phyloP scores from a whole-genome alignment of 1,140 invertebrate genomes.

The Diabrotica undecimpunctata region DNA sequence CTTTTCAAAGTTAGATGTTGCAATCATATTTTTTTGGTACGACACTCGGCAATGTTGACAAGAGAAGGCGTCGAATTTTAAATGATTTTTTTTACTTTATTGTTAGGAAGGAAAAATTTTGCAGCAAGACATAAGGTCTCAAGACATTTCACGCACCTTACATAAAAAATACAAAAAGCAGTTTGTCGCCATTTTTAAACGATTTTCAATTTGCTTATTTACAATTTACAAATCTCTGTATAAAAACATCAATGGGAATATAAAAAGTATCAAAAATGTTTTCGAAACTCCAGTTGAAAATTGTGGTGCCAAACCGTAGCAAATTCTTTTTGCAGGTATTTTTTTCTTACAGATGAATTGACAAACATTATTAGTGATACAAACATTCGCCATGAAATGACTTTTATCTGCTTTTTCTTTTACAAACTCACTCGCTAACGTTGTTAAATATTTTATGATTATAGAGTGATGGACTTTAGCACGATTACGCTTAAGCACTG shows the following conservation, averaged over 20 bases:
- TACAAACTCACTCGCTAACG: slow-evolving; percentile 46
- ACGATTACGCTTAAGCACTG: too few species aligned
- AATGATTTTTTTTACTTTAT: slow-evolving; percentile 36
- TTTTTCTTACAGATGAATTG: too few species aligned
- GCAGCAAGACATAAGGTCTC: too few species aligned
- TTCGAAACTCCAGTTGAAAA: slow-evolving; percentile 24
- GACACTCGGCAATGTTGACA: slow-evolving; percentile 31
- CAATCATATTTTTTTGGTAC: too few species aligned
- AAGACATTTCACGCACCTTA: slow-evolving; percentile 45
- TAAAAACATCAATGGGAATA: slow-evolving; percentile 39
- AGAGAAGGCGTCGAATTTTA: slow-evolving; percentile 37
- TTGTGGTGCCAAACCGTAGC: too few species aligned
- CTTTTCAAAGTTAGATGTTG: slow-evolving; percentile 40
- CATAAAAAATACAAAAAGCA: slow-evolving; percentile 26
- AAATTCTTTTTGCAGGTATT: too few species aligned
- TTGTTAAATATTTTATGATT: too few species aligned
- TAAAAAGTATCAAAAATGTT: slow-evolving; percentile 46
- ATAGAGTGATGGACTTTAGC: too few species aligned
- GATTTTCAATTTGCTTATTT: slow-evolving; percentile 25
- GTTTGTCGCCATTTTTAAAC: slow-evolving; percentile 34
- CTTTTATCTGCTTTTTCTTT: slow-evolving; percentile 45
- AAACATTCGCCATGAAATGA: slow-evolving; percentile 42
- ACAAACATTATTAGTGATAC: slow-evolving; percentile 10
- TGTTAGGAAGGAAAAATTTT: slow-evolving; percentile 46
- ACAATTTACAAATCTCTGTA: slow-evolving; percentile 36